Percentiles rank a stretch among this genome's conserved stretches.
phyloP scores from a whole-genome alignment of 2,797 vertebrate genomes.

The Alectoris magna region DNA sequence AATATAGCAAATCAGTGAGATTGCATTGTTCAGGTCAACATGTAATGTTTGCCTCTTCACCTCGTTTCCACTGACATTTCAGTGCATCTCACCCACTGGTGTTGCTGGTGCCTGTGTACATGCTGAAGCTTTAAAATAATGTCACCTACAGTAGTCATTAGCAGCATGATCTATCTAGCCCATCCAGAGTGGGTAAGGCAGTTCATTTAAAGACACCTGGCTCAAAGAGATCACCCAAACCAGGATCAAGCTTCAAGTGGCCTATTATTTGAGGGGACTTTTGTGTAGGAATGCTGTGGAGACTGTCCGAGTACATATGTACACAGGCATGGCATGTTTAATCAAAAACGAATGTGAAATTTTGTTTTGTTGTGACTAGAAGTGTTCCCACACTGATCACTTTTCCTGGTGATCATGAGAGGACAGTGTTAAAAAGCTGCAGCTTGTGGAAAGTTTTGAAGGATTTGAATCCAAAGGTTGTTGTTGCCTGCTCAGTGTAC shows the following conservation, averaged over 20 bases:
- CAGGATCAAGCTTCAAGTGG: neutral
- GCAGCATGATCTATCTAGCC: neutral
- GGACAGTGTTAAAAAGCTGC: neutral
- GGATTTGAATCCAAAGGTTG: neutral
- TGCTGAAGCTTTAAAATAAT: neutral
- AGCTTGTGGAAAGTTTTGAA: neutral
- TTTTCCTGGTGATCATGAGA: neutral
- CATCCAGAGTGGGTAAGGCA: neutral
- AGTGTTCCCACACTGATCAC: neutral
- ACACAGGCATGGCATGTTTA: neutral
- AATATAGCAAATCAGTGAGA: neutral
- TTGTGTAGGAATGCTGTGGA: neutral
- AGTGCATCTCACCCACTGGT: neutral
- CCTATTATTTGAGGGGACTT: neutral
- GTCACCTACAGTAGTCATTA: neutral
- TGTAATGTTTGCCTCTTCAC: neutral
- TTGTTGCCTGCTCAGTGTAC: neutral
- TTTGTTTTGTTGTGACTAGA: neutral
- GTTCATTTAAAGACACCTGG: neutral
- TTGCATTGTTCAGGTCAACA: neutral
- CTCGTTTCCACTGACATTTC: neutral
- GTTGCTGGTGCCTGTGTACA: neutral
- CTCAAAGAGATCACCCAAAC: neutral
- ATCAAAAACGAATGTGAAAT: accelerated
- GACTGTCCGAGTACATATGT: neutral